Evolutionary conservation across 1,140 invertebrate species (phyloP).

Genomic region (Magallana angulata): DNA sequence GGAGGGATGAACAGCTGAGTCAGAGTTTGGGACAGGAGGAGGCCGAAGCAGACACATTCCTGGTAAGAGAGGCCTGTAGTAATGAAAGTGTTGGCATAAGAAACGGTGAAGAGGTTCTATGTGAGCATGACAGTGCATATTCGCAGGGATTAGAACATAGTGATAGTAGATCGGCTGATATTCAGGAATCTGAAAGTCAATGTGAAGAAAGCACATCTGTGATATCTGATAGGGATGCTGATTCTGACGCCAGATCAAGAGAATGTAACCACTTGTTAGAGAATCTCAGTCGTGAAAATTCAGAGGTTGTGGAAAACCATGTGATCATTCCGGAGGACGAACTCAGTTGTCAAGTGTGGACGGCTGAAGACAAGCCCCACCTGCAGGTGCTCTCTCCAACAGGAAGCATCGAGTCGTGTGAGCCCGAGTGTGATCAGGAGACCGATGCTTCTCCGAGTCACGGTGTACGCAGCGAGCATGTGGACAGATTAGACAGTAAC

Average conservation of each 20-base stretch:
- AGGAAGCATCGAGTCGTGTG: constrained; percentile 56
- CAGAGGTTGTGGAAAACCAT: neutral
- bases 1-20: neutral
- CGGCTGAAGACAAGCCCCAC: neutral
- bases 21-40: neutral
- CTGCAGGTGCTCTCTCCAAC: constrained; percentile 17
- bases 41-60: neutral
- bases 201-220: neutral
- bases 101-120: neutral
- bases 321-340: neutral
- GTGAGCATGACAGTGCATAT: constrained; percentile 8
- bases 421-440: constrained; percentile 63
- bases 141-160: neutral
- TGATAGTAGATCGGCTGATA: constrained; percentile 30
- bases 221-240: neutral
- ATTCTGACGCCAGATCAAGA: constrained; percentile 28
- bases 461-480: neutral
- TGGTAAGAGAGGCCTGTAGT: neutral
- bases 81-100: neutral
- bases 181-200: constrained; percentile 43
- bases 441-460: constrained; percentile 9
- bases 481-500: neutral
- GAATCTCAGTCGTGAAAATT: constrained; percentile 8
- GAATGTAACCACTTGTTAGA: neutral
- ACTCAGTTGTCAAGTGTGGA: constrained; percentile 5